Evolutionary conservation across 35 echinoderm and acorn worm genomes (phyloP).

Genomic region (Stichopus chloronotus): DNA sequence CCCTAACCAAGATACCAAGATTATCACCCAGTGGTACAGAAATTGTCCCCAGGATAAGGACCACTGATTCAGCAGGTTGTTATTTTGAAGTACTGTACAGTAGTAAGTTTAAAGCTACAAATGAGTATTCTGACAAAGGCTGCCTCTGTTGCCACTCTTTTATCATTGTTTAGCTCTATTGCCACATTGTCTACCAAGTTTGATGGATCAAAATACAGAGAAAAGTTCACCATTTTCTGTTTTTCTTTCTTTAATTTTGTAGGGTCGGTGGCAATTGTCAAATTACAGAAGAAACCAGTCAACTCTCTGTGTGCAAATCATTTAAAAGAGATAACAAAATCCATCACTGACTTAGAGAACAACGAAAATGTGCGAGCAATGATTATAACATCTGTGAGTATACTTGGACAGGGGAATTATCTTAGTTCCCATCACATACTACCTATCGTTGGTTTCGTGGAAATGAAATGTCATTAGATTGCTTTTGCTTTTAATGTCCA

Average conservation of each 20-base stretch:
- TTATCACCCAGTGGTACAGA: no score
- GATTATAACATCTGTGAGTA: conserved; percentile 53
- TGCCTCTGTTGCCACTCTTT: no score
- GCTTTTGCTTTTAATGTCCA: background rate
- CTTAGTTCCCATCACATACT: background rate
- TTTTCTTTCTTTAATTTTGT: background rate
- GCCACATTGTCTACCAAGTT: no score
- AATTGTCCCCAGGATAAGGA: no score
- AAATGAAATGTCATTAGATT: background rate
- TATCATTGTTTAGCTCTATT: no score
- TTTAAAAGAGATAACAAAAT: background rate
- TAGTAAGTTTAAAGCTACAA: no score
- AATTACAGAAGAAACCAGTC: conserved; percentile 44
- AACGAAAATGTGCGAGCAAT: conserved; percentile 35
- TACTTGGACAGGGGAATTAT: background rate
- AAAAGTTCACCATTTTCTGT: no score
- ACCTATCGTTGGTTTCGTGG: background rate
- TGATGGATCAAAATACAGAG: no score
- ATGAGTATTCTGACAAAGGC: no score
- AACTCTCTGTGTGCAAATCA: conserved; percentile 33
- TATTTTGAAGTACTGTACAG: no score
- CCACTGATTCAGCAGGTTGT: no score
- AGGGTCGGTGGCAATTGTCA: conserved; percentile 44
- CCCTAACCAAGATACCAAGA: no score
- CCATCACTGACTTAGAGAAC: conserved; percentile 33